Base-by-base conservation (phyloP, 1,140 invertebrate species). In the Seison nebaliae region DNA sequence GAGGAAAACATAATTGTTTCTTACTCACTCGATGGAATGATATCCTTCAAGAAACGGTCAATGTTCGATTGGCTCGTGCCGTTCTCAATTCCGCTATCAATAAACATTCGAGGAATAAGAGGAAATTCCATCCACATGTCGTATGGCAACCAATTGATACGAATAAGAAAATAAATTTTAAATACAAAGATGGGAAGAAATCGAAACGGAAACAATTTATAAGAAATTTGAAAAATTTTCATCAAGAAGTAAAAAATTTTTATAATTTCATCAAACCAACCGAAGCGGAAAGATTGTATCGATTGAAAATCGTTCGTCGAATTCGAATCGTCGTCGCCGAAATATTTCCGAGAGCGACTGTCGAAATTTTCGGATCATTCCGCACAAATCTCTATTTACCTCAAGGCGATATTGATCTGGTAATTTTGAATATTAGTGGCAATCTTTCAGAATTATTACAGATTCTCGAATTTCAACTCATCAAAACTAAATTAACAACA, bases 361-460 rank as follows among this genome's bases (percentile, higher is more conserved):
- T 45, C 6, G 28, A 36, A 20, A 28, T 84, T 44, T 88, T 86
- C 65, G 81, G 80, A 46, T 81, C 76, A 45, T 88, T 81, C 64
- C 67, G 76, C 43, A 86, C 80, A 30, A 77, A 78, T 39, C 68
- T 88, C 41, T 88, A 84, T 66, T 65, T 88, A 53, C 80, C 80
- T 43, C 64, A 40, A 55, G 88, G 81, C 67, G 84, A 93, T 64
- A 91, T 93, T 56, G 84, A 93, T 65, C 68, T 94, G 49, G 83
- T 91, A 45, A 78, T 94, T 38, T 74, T 81, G 59, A 80, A 23
- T 17, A 80, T 35, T 74, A 80, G 49, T 93, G 83, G 84, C 24
- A 32, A 20, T 9, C 38, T 35, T 12, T 14, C 15, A 12, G n/a
- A 18, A 24, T 40, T 4, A 9, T 14, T 37, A n/a, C 34, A 43